A percentile compares a stretch with the other conserved stretches of the same genome.
Evolutionary conservation across 1,140 invertebrate species (phyloP).

Genomic region (Lethocerus indicus): DNA sequence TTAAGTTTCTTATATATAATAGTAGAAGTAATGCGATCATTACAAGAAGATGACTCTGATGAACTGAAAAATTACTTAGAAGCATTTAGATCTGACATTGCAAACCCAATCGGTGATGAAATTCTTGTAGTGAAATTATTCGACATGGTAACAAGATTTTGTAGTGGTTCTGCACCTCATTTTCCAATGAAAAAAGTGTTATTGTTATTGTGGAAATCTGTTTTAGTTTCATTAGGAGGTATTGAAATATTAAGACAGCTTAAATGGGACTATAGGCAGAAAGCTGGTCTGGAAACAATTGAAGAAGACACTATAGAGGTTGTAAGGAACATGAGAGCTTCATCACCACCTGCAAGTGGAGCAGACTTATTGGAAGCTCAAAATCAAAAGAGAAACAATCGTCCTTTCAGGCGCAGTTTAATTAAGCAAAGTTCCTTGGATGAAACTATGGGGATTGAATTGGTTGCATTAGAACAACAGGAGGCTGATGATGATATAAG

Average conservation of each 20-base stretch:
- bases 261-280: slow-evolving; percentile 54
- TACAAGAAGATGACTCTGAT: slow-evolving; percentile 35
- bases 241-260: slow-evolving; percentile 58
- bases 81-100: slow-evolving; percentile 64
- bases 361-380: slow-evolving; percentile 72
- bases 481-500: slow-evolving; percentile 24
- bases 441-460: slow-evolving; percentile 53
- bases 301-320: slow-evolving; percentile 90
- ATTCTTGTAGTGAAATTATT: slow-evolving; percentile 75
- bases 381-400: slow-evolving; percentile 52
- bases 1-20: slow-evolving; percentile 87
- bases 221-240: slow-evolving; percentile 78
- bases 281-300: slow-evolving; percentile 49
- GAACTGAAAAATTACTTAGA: slow-evolving; percentile 53
- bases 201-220: slow-evolving; percentile 88
- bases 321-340: slow-evolving; percentile 79
- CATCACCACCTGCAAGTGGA: slow-evolving; percentile 85
- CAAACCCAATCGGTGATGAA: slow-evolving; percentile 40
- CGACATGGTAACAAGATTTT: slow-evolving; percentile 85
- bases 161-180: slow-evolving; percentile 82
- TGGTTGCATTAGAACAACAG: slow-evolving; percentile 24
- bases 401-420: slow-evolving; percentile 49
- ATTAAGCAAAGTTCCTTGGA: slow-evolving; percentile 90
- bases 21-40: slow-evolving; percentile 69
- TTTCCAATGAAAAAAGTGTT: slow-evolving; percentile 97